Conservation (phyloP, 1,140 invertebrate species). For the Aradophagus sp. region DNA sequence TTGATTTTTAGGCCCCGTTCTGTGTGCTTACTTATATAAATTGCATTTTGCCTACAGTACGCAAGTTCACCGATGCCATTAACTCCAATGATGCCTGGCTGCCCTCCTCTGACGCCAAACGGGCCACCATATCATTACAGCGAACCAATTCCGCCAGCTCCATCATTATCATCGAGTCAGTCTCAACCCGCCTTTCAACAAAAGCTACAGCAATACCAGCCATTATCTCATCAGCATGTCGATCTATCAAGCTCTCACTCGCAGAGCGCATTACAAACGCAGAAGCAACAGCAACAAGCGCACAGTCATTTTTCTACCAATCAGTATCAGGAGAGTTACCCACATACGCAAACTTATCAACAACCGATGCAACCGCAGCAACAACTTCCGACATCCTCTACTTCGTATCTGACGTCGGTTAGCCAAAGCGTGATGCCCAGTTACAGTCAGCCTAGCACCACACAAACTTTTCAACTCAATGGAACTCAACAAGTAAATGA, state of each 20-base stretch:
- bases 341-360: conserved; percentile 74
- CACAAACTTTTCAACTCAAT: conserved; percentile 69
- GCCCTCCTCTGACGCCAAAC: conserved; percentile 70
- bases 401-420: conserved; percentile 67
- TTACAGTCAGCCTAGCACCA: conserved; percentile 66
- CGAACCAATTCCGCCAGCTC: conserved; percentile 72
- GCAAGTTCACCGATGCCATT: conserved; percentile 72
- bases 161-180: conserved; percentile 76
- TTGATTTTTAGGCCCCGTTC: too few species aligned
- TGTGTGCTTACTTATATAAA: too few species aligned
- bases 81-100: conserved; percentile 73
- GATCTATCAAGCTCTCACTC: conserved; percentile 63
- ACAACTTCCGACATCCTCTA: conserved; percentile 66
- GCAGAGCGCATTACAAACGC: conserved; percentile 61
- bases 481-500: conserved; percentile 69
- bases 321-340: conserved; percentile 74
- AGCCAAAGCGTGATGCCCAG: conserved; percentile 69
- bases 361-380: conserved; percentile 66
- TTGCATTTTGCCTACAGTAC: conserved; percentile 53
- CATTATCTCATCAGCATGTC: conserved; percentile 62
- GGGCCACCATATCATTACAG: conserved; percentile 73
- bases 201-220: conserved; percentile 69
- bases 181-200: conserved; percentile 74
- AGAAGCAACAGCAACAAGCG: conserved; percentile 65
- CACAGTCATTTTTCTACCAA: conserved; percentile 70